Base-by-base conservation (phyloP, 1,140 invertebrate genomes). In the Neodiprion fabricii region DNA sequence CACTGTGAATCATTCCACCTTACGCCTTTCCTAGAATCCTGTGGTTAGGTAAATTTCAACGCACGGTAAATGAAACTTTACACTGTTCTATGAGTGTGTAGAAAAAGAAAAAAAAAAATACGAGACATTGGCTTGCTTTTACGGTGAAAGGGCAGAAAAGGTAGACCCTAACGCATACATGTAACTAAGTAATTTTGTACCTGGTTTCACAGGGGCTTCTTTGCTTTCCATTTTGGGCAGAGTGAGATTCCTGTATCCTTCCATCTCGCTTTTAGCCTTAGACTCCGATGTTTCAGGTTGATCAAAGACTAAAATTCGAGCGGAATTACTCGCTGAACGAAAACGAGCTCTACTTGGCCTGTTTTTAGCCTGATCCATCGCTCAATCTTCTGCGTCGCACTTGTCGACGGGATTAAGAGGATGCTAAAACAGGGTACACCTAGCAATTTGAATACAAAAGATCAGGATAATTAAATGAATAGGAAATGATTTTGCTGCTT, bases 251-350 rank as follows among this genome's bases (percentile, higher is more conserved):
- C 80, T 84, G 40, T 76, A 73, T n/a, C 75, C 21, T 66, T 86
- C 84, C 12, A 75, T 47, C 40, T 84, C 84, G 67, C 77, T 71
- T 53, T 80, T 85, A 9, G 70, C 73, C n/a, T 80, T 73, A 47
- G 85, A 85, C 50, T 87, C 85, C 1, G 78, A 77, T 17, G 11
- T 17, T 77, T 88, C 86, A 11, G 74, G 28, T 75, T 87, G 85
- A 80, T 90, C 89, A 75, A 91, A 91, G 21, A 90, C 87, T 71
- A 91, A 84, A 61, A 90, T 87, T 75, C 90, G 85, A 21, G 90
- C 90, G 21, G 90, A 90, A 81, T 91, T 90, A 61, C 88, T 89
- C 80, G 90, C 87, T 7, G 85, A 84, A 73, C 90, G 86, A 74
- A 89, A 76, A 75, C 87, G 86, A 69, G 87, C 85, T 72, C 87